Evolutionary conservation across 2,113 vertebrate genomes (phyloP).

Genomic region (Aspiorhynchus laticeps): DNA sequence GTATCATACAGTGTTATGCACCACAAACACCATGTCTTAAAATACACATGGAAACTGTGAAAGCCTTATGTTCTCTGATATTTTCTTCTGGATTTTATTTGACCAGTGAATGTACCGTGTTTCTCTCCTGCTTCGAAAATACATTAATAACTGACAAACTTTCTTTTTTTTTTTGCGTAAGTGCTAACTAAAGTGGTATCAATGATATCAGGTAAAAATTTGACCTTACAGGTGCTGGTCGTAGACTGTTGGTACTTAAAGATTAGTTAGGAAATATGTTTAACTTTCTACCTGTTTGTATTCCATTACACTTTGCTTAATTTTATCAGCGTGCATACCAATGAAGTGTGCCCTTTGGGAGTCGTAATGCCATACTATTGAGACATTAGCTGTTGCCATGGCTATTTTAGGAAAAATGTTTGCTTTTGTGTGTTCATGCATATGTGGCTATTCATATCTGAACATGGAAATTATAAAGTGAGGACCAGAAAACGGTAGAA

Average conservation of each 20-base stretch:
- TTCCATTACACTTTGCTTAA: neutral
- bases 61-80: neutral
- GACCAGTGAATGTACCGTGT: neutral
- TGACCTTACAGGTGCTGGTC: neutral
- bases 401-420: neutral
- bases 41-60: conserved; percentile 22
- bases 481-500: neutral
- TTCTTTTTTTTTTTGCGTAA: too few species aligned
- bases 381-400: neutral
- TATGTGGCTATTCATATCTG: neutral
- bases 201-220: neutral
- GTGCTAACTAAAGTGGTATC: neutral
- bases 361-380: neutral
- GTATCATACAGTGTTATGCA: neutral
- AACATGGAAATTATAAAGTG: neutral
- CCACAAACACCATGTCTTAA: conserved; percentile 19
- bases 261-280: neutral
- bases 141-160: neutral
- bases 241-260: neutral
- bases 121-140: neutral
- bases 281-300: neutral
- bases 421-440: neutral
- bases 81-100: conserved; percentile 18
- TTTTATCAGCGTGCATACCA: neutral
- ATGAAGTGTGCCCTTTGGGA: neutral